These are phyloP conservation scores for Columba livia DNA, from an alignment of 2,113 vertebrate species.

Conservation along the genomic window DNA sequence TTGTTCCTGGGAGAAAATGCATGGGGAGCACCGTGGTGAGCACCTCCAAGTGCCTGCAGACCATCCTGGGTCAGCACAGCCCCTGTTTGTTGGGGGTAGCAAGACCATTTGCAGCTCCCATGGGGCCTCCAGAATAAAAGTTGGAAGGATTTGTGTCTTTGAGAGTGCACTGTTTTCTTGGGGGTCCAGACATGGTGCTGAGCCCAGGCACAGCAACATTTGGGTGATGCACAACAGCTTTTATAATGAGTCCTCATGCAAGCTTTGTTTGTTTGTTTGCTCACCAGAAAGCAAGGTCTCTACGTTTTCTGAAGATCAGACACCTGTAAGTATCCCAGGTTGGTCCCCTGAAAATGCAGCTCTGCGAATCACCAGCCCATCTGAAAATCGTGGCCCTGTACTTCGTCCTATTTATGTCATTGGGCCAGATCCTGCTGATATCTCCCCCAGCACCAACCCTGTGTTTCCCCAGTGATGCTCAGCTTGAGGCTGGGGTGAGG, in stretches of 20 bases:
- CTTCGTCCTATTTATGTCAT: not conserved
- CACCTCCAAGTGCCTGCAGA: accelerated
- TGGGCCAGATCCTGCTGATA: not conserved
- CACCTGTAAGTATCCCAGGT: not conserved
- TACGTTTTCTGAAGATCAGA: not conserved
- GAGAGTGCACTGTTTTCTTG: accelerated
- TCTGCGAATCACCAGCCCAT: not conserved
- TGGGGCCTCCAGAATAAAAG: not conserved
- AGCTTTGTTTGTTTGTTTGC: not conserved
- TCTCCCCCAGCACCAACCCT: not conserved
- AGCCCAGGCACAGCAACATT: not conserved
- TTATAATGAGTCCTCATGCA: not conserved
- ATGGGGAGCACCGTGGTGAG: not conserved
- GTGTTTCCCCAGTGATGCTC: not conserved
- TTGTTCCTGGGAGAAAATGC: not conserved
- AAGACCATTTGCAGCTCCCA: not conserved
- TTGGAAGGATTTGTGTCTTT: not conserved
- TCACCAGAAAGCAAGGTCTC: not conserved
- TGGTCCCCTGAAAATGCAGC: not conserved
- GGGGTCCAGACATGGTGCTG: not conserved
- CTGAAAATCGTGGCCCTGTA: not conserved
- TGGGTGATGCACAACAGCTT: not conserved
- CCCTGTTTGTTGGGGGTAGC: not conserved
- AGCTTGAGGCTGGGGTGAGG: not conserved
- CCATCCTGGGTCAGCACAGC: not conserved